A percentile compares a stretch with the other conserved stretches of the same genome.
phyloP scores from a whole-genome alignment of 2,113 vertebrate species.

The Malurus melanocephalus region DNA sequence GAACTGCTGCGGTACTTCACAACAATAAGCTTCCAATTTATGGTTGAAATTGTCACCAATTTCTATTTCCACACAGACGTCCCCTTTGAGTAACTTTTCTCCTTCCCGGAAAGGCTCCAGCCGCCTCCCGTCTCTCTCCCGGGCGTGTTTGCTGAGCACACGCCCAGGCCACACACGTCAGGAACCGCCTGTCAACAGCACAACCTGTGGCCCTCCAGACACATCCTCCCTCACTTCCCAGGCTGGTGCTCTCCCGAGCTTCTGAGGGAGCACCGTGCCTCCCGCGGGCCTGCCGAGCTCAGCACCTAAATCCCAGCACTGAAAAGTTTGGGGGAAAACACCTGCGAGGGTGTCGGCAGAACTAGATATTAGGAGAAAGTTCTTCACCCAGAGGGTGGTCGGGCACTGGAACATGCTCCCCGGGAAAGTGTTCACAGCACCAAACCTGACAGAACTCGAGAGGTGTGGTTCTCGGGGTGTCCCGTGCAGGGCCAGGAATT shows the following conservation, averaged over 20 bases:
- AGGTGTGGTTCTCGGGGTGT: not conserved
- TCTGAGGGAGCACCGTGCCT: not conserved
- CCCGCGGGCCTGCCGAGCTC: not conserved
- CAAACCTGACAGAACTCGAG: not conserved
- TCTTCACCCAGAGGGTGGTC: not conserved
- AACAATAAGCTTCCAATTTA: not conserved
- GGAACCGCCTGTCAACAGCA: not conserved
- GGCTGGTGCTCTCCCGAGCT: accelerated
- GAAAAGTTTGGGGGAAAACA: accelerated
- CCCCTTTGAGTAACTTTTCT: not conserved
- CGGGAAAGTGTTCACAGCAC: not conserved
- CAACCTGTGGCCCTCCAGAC: accelerated
- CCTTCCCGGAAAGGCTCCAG: accelerated
- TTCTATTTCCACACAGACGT: accelerated
- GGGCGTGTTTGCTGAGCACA: accelerated
- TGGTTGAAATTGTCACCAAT: not conserved
- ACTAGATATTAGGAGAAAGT: too few relatives aligned
- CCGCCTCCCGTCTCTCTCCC: accelerated
- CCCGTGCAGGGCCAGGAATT: not conserved
- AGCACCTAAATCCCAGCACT: not conserved
- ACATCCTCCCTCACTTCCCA: accelerated
- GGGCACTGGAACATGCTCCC: not conserved
- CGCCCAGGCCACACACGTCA: accelerated
- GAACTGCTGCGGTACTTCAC: accelerated
- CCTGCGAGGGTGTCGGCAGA: not conserved